Evolutionary conservation across 2,797 vertebrate species (phyloP), one percentile per base, ranked within the genome.

Genomic region (Peromyscus attwateri): DNA sequence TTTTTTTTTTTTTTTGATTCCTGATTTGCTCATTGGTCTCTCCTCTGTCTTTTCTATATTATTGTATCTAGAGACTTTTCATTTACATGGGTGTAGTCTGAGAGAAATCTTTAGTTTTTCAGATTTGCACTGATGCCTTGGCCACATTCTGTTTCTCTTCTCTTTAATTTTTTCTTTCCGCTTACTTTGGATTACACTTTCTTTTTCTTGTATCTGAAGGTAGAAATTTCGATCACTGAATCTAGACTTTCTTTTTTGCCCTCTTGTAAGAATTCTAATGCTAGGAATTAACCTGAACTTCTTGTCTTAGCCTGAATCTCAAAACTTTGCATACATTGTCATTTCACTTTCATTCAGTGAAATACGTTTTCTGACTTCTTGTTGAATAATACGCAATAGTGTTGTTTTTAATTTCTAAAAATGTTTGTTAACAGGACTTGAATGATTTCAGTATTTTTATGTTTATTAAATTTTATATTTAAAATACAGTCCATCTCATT

Each of bases 401-500:
- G 14, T 40, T 89, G 27, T 40, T 94, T 90, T 92, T 82, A 25
- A 60, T 68, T 88, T 81, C n/a, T 79, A n/a, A 71, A n/a, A n/a
- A 12, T 27, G 55, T 43, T 3, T 43, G 14, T 57, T 52, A 88
- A 88, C 21, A 85, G 8, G 25, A 70, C 13, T 57, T 79, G 31
- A 14, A 80, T 52, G 16, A 31, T 71, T 85, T 84, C 3, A 11
- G 0, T 60, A 10, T 31, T 60, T 81, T 37, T 14, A 62, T 62
- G 49, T 34, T 76, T n/a, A 6, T 25, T 84, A 52, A 37, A 60
- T 68, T 68, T 77, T 80, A 52, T 73, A 27, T 80, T 52, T 16
- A 62, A 68, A 70, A 79, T 37, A 37, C 14, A 25, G 17, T 60
- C 25, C 40, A 52, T 89, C 27, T 46, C 80, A 13, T 27, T 87